Conservation (phyloP, 2,113 vertebrate species). For the Spheniscus mendiculus region DNA sequence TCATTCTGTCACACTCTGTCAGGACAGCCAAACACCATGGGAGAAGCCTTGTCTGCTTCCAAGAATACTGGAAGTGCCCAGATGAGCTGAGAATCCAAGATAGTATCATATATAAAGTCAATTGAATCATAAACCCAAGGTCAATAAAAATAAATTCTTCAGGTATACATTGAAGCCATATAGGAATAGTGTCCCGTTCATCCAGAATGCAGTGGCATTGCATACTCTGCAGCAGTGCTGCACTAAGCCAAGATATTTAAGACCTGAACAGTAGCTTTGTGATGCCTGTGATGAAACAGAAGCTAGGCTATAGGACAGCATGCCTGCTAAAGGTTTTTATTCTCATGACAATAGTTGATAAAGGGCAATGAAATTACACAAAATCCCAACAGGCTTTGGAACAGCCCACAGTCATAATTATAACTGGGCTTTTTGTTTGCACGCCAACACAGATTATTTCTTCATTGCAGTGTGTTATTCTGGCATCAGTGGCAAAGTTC, state of each 20-base stretch:
- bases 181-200: accelerated
- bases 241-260: neutral
- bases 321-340: neutral
- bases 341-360: neutral
- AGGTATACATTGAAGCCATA: neutral
- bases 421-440: neutral
- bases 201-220: neutral
- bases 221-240: neutral
- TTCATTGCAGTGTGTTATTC: neutral
- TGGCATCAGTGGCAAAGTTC: neutral
- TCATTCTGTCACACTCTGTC: constrained; percentile 48
- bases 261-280: neutral
- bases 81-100: neutral
- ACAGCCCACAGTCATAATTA: neutral
- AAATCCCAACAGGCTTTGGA: neutral
- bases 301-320: neutral
- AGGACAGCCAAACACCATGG: neutral
- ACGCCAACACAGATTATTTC: neutral
- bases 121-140: constrained; percentile 18
- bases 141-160: constrained; percentile 24
- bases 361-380: neutral
- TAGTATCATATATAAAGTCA: neutral
- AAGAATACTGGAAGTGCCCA: neutral
- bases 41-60: constrained; percentile 2
- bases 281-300: neutral